Evolutionary conservation across 1,140 invertebrate species (phyloP), one percentile per base, ranked within the genome.

Genomic region (Rhynchophorus ferrugineus): DNA sequence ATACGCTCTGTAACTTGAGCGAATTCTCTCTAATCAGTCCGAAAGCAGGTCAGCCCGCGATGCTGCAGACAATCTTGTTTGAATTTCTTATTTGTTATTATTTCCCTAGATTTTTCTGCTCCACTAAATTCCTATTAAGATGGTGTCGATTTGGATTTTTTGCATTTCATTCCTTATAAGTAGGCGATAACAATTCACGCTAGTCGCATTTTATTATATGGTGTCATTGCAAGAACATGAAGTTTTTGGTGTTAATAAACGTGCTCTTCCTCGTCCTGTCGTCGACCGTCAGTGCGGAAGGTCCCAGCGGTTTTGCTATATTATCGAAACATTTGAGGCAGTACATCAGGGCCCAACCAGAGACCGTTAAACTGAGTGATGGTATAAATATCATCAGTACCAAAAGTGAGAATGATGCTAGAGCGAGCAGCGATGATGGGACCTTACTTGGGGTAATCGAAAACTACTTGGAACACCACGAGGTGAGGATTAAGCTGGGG

Each of bases 401-500:
- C 60, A 61, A 59, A 19, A 65, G 63, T 52, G 64, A 66, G 20
- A 65, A 57, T 29, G 58, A 54, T 1, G 64, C 64, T 0, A 72
- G 75, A 47, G 73, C 74, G 22, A 66, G 54, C 19, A 61, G 75
- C 3, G 76, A 78, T 11, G 75, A 76, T 48, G 69, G 71, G 16
- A 74, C 73, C 1, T 58, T 74, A 0, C 54, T 83, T 19, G 78
- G 72, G 1, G 71, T 75, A 1, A 63, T 86, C 34, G 71, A 83
- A 13, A 76, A 77, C 45, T 86, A 86, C 58, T 61, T 87, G 1
- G 74, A 80, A 53, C 80, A 72, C 6, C 80, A 84, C 58, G 84
- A 88, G 58, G 61, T 88, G 1, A 75, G 82, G 56, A 78, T 87
- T 3, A 83, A 78, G 53, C 66, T 88, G 37, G 78, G 78, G 0